Evolutionary conservation across 2,113 vertebrate species (phyloP).

Genomic region (Pseudopipra pipra): DNA sequence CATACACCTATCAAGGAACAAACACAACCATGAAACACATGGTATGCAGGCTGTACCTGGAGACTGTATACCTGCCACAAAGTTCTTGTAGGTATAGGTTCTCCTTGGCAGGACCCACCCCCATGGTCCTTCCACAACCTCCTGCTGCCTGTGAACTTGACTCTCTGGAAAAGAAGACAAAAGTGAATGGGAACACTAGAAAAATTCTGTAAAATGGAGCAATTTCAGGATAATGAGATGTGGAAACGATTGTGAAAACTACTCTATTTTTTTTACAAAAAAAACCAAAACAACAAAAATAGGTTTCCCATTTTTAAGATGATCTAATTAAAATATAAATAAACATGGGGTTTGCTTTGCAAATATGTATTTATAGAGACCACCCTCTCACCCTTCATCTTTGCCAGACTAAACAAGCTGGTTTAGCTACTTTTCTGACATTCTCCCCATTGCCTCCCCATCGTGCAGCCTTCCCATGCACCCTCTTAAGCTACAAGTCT

Average conservation of each 20-base stretch:
- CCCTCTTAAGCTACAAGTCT: not conserved
- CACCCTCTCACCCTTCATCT: not conserved
- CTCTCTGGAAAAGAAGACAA: not conserved
- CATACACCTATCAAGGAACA: not conserved
- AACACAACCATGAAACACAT: not conserved
- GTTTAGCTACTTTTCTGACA: not conserved
- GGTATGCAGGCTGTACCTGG: not conserved
- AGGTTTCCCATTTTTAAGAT: not conserved
- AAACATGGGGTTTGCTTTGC: not conserved
- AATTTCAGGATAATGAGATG: not conserved
- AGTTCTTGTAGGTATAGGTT: not conserved
- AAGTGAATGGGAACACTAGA: not conserved
- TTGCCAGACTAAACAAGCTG: conserved; percentile 21
- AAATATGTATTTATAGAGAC: not conserved
- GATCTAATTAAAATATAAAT: not conserved
- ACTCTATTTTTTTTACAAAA: not conserved
- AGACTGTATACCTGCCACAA: not conserved
- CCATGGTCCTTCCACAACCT: not conserved
- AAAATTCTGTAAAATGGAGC: not conserved
- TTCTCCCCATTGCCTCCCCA: not conserved
- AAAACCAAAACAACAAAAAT: not conserved
- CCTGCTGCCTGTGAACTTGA: not conserved
- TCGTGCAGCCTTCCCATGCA: not conserved
- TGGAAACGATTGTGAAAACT: not conserved
- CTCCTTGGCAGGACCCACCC: not conserved